Percentiles rank a stretch among this genome's conserved stretches.
phyloP scores from a whole-genome alignment of 2,113 vertebrate genomes.

The Prionailurus viverrinus region DNA sequence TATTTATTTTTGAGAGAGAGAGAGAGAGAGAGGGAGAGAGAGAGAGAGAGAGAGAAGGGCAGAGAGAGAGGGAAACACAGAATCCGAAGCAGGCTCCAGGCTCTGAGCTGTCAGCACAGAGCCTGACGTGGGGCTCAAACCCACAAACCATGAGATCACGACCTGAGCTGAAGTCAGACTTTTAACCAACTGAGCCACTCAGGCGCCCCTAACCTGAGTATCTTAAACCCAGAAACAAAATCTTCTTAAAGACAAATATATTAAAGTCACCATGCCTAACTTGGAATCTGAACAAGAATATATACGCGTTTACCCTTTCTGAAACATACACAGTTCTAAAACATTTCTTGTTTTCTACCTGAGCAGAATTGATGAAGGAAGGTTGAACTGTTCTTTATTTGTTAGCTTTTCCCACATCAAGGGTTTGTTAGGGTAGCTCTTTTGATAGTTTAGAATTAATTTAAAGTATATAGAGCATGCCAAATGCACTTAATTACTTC shows the following conservation, averaged over 20 bases:
- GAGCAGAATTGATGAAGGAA: neutral
- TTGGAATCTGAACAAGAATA: neutral
- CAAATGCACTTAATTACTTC: neutral
- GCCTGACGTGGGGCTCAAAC: too few species aligned
- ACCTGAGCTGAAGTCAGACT: too few species aligned
- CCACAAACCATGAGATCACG: too few species aligned
- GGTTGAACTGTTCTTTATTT: neutral
- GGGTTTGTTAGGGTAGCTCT: neutral
- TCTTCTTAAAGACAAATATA: neutral
- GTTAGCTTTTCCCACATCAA: neutral
- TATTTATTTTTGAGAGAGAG: too few species aligned
- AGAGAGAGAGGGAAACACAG: too few species aligned
- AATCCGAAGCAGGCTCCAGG: too few species aligned
- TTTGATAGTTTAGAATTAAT: neutral
- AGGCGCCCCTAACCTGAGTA: too few species aligned
- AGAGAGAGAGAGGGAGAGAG: too few species aligned
- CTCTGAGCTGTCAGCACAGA: too few species aligned
- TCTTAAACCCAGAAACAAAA: slow-evolving; percentile 29
- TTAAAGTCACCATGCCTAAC: neutral
- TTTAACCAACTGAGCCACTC: too few species aligned
- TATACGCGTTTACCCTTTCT: neutral
- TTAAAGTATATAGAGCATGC: neutral
- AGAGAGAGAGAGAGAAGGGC: too few species aligned
- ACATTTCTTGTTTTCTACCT: neutral
- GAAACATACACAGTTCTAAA: neutral